phyloP scores from a whole-genome alignment of 2,797 vertebrate genomes.

The Thamnophis elegans region DNA sequence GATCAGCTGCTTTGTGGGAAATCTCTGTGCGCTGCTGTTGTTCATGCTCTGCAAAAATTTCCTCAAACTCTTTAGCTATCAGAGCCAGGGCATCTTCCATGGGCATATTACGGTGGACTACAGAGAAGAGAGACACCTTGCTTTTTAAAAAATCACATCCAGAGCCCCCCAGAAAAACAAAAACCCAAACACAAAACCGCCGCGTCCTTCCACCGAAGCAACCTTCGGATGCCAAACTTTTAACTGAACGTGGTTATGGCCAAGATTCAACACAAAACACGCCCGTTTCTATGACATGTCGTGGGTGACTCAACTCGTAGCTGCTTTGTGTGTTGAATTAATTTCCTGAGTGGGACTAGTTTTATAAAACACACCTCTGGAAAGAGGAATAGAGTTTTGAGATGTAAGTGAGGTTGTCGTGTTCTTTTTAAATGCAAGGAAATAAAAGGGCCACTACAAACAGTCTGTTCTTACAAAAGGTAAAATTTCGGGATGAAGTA shows the following conservation, averaged over 20 bases:
- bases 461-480: not conserved
- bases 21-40: constrained; percentile 67
- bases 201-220: not conserved
- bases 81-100: constrained; percentile 80
- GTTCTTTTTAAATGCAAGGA: not conserved
- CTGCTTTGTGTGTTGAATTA: not conserved
- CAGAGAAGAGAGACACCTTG: constrained; percentile 49
- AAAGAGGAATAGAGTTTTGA: not conserved
- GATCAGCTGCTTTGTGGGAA: constrained; percentile 73
- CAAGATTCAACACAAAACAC: constrained; percentile 16
- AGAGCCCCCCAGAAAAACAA: not conserved
- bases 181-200: not conserved
- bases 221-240: not conserved
- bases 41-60: constrained; percentile 55
- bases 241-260: not conserved
- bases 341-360: not conserved
- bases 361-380: not conserved
- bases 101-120: constrained; percentile 77
- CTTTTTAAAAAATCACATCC: constrained; percentile 46
- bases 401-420: not conserved
- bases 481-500: not conserved
- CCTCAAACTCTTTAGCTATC: constrained; percentile 69
- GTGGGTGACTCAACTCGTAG: not conserved
- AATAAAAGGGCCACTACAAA: not conserved
- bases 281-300: not conserved